Percentiles rank a stretch among this genome's conserved stretches.
phyloP scores from a whole-genome alignment of 2,797 vertebrate species.

The Xenentodon cancila region DNA sequence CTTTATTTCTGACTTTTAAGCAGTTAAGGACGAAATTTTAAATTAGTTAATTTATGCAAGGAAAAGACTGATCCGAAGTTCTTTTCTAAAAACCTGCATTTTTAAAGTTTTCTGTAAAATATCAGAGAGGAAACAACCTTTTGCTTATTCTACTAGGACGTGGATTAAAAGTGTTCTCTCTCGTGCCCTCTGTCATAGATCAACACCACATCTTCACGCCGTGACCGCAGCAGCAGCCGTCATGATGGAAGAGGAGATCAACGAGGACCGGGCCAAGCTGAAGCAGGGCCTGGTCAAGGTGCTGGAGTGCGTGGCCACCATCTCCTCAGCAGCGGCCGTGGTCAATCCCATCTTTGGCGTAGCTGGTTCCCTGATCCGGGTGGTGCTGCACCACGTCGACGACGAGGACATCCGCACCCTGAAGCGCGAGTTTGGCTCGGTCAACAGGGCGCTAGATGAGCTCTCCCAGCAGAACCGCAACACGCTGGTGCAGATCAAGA shows the following conservation, averaged over 20 bases:
- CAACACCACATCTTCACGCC: neutral
- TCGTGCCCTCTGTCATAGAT: constrained; percentile 15
- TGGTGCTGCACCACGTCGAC: constrained; percentile 83
- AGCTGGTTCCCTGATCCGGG: constrained; percentile 81
- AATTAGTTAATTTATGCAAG: too few relatives aligned
- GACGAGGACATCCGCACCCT: constrained; percentile 83
- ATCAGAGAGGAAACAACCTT: too few relatives aligned
- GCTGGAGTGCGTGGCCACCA: constrained; percentile 79
- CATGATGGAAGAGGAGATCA: constrained; percentile 72
- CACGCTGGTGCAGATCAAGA: constrained; percentile 79
- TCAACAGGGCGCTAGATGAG: constrained; percentile 74
- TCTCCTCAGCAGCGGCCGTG: constrained; percentile 83
- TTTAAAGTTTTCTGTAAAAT: too few relatives aligned
- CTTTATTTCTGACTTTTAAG: too few relatives aligned
- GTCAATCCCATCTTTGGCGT: constrained; percentile 86
- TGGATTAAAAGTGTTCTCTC: too few relatives aligned
- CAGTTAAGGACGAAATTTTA: too few relatives aligned
- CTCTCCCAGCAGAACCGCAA: constrained; percentile 76
- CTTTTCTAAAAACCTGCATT: too few relatives aligned
- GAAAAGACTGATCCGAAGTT: too few relatives aligned
- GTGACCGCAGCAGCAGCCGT: too few relatives aligned
- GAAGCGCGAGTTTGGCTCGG: constrained; percentile 78
- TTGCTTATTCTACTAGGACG: too few relatives aligned
- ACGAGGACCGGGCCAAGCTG: constrained; percentile 76
- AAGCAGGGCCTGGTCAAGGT: constrained; percentile 79